These are phyloP conservation scores for Leuctra nigra DNA, from an alignment of 2,888 invertebrate genomes.

Conservation along the genomic window DNA sequence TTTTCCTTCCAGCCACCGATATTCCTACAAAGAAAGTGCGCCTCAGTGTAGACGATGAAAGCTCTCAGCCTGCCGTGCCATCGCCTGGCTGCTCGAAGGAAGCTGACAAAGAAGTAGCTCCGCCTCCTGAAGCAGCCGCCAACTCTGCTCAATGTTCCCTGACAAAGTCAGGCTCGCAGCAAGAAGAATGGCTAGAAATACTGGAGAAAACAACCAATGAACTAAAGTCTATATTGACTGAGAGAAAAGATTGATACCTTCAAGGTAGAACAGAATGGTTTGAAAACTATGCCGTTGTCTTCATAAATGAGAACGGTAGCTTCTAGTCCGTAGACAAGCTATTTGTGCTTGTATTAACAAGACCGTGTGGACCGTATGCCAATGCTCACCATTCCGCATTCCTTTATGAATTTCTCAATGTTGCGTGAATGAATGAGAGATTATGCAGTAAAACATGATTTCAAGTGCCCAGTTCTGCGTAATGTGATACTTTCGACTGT, in stretches of 20 bases:
- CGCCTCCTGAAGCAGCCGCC: not conserved
- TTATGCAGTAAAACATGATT: too few species aligned
- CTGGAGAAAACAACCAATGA: slow-evolving; percentile 40
- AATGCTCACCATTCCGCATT: not conserved
- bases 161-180: slow-evolving; percentile 31
- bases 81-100: slow-evolving; percentile 20
- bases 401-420: not conserved
- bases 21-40: slow-evolving; percentile 38
- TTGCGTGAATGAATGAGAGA: not conserved
- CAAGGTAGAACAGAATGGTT: too few species aligned
- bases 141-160: slow-evolving; percentile 10
- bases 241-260: slow-evolving; percentile 25
- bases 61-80: slow-evolving; percentile 28
- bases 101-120: slow-evolving; percentile 12
- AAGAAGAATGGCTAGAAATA: slow-evolving; percentile 40
- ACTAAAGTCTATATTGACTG: slow-evolving; percentile 29
- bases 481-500: slow-evolving; percentile 6
- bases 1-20: slow-evolving; percentile 19
- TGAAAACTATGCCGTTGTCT: too few species aligned
- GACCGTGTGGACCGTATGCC: not conserved
- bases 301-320: not conserved
- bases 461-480: slow-evolving; percentile 7
- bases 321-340: slow-evolving; percentile 1
- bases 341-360: not conserved
- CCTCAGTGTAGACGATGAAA: slow-evolving; percentile 32